phyloP scores from a whole-genome alignment of 2,113 vertebrate species.

The Trichomycterus rosablanca region DNA sequence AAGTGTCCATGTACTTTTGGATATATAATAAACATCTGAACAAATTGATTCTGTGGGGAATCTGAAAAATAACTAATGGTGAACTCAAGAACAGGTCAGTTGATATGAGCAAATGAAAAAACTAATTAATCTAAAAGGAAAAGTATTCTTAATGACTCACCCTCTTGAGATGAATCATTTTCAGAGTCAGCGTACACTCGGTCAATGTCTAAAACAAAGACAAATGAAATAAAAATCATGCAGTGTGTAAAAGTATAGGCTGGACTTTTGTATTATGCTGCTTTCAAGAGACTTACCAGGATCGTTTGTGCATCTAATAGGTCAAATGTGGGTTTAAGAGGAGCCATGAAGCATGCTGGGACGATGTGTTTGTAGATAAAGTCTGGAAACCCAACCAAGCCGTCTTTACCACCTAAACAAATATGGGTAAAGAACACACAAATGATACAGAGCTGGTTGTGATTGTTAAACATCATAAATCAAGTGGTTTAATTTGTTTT shows the following conservation, averaged over 20 bases:
- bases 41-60: no score
- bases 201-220: slow-evolving; percentile 79
- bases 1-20: no score
- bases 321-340: slow-evolving; percentile 93
- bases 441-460: not conserved
- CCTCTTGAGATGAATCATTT: slow-evolving; percentile 95
- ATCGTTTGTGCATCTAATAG: slow-evolving; percentile 94
- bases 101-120: no score
- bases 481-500: no score
- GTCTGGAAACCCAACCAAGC: slow-evolving; percentile 91
- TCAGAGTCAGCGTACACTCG: slow-evolving; percentile 88
- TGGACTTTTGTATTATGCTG: no score
- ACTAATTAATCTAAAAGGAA: no score
- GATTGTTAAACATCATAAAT: no score
- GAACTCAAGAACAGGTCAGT: no score
- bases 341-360: slow-evolving; percentile 93
- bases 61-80: no score
- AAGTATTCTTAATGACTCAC: slow-evolving; percentile 74
- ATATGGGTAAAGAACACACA: not conserved
- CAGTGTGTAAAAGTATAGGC: no score
- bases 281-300: slow-evolving; percentile 68
- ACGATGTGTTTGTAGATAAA: slow-evolving; percentile 98
- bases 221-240: not conserved
- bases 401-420: slow-evolving; percentile 85
- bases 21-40: no score